phyloP scores from a whole-genome alignment of 2,113 vertebrate genomes.

The Chaenogobius annularis region DNA sequence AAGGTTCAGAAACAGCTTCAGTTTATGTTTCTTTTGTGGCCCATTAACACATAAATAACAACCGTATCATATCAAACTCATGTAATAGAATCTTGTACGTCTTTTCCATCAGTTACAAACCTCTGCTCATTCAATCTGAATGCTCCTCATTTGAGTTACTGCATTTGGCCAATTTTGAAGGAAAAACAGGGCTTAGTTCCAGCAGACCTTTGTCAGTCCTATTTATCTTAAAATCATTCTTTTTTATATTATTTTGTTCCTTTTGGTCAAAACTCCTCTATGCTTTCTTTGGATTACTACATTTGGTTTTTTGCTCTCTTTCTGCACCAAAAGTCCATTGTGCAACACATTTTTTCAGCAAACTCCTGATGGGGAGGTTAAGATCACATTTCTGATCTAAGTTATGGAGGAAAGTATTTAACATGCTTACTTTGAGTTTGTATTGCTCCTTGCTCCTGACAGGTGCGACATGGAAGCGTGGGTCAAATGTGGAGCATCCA shows the following conservation, averaged over 20 bases:
- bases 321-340: not conserved
- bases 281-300: slow-evolving; percentile 43
- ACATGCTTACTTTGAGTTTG: not conserved
- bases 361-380: not conserved
- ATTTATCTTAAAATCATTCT: slow-evolving; percentile 35
- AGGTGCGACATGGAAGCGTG: too few relatives aligned
- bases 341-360: not conserved
- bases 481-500: too few relatives aligned
- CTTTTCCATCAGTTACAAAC: not conserved
- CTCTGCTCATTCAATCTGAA: not conserved
- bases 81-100: not conserved
- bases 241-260: slow-evolving; percentile 6
- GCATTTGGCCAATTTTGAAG: slow-evolving; percentile 16
- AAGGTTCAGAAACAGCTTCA: too few relatives aligned
- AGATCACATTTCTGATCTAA: not conserved
- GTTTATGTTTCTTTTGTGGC: not conserved
- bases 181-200: not conserved
- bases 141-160: slow-evolving; percentile 24
- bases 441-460: too few relatives aligned
- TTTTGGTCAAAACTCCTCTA: slow-evolving; percentile 17
- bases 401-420: not conserved
- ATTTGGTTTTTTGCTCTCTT: slow-evolving; percentile 16
- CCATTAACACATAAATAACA: not conserved
- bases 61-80: not conserved
- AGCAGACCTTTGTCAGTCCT: slow-evolving; percentile 15